A percentile compares a stretch with the other conserved stretches of the same genome.
These are phyloP conservation scores for Discoglossus pictus DNA, from an alignment of 2,797 vertebrate species.

Conservation along the genomic window DNA sequence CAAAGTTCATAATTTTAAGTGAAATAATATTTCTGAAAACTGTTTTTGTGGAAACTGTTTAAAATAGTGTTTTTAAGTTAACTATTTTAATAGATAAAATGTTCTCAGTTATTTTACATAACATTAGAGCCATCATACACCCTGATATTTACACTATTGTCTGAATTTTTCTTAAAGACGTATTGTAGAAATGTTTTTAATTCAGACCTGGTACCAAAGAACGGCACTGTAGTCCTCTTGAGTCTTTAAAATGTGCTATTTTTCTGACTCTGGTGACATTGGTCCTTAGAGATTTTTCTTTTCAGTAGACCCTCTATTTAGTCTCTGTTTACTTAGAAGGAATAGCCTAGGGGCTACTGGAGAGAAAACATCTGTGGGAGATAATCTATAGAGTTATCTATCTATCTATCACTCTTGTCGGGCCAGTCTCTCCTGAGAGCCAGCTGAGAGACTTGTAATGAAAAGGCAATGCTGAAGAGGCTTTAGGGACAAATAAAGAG, in stretches of 20 bases:
- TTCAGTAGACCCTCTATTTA: constrained; percentile 64
- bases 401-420: constrained; percentile 78
- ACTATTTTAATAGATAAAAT: no score
- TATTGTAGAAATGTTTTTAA: constrained; percentile 48
- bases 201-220: constrained; percentile 1
- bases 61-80: no score
- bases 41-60: no score
- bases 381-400: constrained; percentile 83
- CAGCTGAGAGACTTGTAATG: constrained; percentile 73
- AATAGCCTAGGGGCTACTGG: constrained; percentile 71
- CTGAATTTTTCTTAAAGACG: constrained; percentile 45
- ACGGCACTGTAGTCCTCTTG: constrained; percentile 36
- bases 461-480: constrained; percentile 78
- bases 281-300: constrained; percentile 63
- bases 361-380: constrained; percentile 81
- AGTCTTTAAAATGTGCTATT: constrained; percentile 39
- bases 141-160: constrained; percentile 3
- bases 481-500: constrained; percentile 83
- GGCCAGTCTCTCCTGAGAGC: constrained; percentile 73
- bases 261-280: constrained; percentile 54
- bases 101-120: no score
- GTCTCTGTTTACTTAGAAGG: constrained; percentile 83
- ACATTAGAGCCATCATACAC: not conserved
- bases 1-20: no score
- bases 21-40: no score